Evolutionary conservation across 2,797 vertebrate species (phyloP), one percentile per base, ranked within the genome.

Genomic region (Apogon talboti): DNA sequence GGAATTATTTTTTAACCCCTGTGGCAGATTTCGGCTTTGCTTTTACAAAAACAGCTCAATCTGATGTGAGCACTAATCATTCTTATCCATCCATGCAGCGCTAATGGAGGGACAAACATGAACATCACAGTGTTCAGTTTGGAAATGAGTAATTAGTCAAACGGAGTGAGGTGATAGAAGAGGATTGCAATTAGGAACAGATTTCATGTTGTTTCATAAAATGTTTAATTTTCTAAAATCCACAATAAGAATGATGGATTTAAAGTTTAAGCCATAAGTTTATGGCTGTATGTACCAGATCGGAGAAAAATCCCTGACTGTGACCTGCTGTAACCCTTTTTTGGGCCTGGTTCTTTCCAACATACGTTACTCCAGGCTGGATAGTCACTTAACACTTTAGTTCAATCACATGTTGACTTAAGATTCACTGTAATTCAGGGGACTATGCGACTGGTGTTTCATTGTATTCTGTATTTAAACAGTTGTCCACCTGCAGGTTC

Each of bases 91-190:
- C 71, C 72, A 71, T 1, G 49, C 82, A 71, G 76, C 71, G 70
- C 82, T 79, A 87, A 83, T 79, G 59, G 57, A 72, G 37, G 58
- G 55, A 76, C 70, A 71, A 68, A 74, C 75, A 73, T 6, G 46
- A 70, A 56, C n/a, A 18, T 58, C 44, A 52, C 19, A 74, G 56
- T 28, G 24, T 28, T 28, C 44, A 58, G 50, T 60, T 68, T 67
- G 46, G 60, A 76, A 79, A 78, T 43, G 11, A 77, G 63, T 80
- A 69, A 84, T 87, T 87, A 85, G 71, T 78, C 50, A 71, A 76
- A 60, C 43, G 15, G 44, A 59, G 16, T 37, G 40, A 48, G 52
- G 24, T 60, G 52, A 64, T 13, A n/a, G 55, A 58, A 76, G 74
- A 62, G 42, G 44, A 70, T 37, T 45, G 47, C 43, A 71, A 73